Percentiles rank a stretch among this genome's conserved stretches.
Evolutionary conservation across 2,888 invertebrate genomes (phyloP).

Genomic region (Pachycephus smyrnensis): DNA sequence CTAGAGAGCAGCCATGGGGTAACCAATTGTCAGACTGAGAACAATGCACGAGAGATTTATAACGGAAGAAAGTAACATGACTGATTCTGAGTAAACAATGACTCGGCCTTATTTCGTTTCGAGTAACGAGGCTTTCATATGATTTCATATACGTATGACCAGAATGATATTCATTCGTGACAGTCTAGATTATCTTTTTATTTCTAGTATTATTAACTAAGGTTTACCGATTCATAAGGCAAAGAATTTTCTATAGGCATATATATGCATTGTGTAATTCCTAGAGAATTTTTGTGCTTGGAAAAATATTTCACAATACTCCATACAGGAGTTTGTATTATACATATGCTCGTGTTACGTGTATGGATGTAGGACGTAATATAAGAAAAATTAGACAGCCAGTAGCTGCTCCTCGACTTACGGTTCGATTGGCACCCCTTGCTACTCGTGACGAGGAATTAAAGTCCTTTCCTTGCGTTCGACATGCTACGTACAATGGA

Average conservation of each 20-base stretch:
- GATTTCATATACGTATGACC: background rate
- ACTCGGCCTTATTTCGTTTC: background rate
- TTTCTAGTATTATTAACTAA: background rate
- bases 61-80: background rate
- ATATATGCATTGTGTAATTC: background rate
- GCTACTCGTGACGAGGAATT: slow-evolving; percentile 28
- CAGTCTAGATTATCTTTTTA: background rate
- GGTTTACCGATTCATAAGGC: background rate
- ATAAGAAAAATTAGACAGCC: slow-evolving; percentile 54
- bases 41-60: background rate
- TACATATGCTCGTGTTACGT: background rate
- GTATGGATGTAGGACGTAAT: slow-evolving; percentile 42
- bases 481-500: slow-evolving; percentile 22
- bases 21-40: background rate
- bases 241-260: too few species aligned
- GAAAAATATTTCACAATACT: background rate
- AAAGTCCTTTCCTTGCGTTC: slow-evolving; percentile 45
- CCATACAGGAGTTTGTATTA: background rate
- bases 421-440: slow-evolving; percentile 48
- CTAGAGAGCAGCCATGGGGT: background rate
- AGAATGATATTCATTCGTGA: background rate
- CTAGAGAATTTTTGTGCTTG: background rate
- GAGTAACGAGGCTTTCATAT: background rate
- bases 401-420: slow-evolving; percentile 52
- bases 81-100: background rate